phyloP scores from a whole-genome alignment of 1,140 invertebrate genomes.

The Vanessa atalanta region DNA sequence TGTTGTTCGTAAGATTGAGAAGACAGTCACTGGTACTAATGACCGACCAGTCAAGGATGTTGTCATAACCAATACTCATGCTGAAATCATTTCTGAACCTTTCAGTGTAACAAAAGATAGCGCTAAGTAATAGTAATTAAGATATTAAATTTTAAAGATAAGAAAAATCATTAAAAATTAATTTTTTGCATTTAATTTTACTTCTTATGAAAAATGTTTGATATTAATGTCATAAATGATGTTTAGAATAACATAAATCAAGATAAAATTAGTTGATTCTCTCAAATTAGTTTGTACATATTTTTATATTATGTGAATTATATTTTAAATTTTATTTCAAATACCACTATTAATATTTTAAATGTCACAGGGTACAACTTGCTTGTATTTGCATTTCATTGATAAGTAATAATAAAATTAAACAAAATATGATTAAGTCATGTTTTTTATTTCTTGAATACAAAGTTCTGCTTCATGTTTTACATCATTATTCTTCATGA shows the following conservation, averaged over 20 bases:
- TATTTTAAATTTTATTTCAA: neutral
- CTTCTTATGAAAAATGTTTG: constrained; percentile 10
- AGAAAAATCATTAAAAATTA: neutral
- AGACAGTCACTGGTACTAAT: constrained; percentile 85
- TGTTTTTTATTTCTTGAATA: constrained; percentile 83
- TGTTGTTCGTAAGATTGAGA: constrained; percentile 93
- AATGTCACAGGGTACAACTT: constrained; percentile 21
- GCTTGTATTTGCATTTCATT: constrained; percentile 17
- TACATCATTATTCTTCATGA: constrained; percentile 84
- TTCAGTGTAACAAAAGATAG: constrained; percentile 91
- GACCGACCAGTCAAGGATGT: constrained; percentile 92
- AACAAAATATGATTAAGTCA: constrained; percentile 48
- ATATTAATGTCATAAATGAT: neutral
- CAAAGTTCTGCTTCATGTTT: constrained; percentile 86
- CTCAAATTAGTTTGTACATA: neutral
- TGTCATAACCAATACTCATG: constrained; percentile 88
- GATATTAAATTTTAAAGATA: constrained; percentile 4
- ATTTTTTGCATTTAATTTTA: constrained; percentile 9
- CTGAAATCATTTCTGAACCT: constrained; percentile 86
- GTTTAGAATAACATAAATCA: neutral
- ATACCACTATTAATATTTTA: constrained; percentile 3
- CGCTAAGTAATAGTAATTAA: constrained; percentile 79
- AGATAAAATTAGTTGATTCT: neutral
- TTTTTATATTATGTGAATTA: constrained; percentile 5
- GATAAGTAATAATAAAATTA: constrained; percentile 32